Evolutionary conservation across 2,888 invertebrate genomes (phyloP).

Genomic region (Lasiommata megera): DNA sequence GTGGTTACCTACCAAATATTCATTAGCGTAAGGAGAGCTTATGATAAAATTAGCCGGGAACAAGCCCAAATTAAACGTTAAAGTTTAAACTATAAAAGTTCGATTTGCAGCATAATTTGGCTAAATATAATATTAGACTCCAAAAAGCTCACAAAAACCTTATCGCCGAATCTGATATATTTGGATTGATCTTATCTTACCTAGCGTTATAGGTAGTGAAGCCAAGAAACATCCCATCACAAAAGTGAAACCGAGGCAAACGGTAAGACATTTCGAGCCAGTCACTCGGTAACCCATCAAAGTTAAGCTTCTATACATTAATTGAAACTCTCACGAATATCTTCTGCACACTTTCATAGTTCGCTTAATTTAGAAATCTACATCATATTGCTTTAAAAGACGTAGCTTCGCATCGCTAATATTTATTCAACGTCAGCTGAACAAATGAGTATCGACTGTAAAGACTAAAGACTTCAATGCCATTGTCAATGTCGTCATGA

Average conservation of each 20-base stretch:
- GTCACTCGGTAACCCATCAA: constrained; percentile 67
- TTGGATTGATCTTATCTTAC: constrained; percentile 14
- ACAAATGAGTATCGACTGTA: constrained; percentile 16
- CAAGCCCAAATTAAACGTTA: no score
- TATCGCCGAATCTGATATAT: no score
- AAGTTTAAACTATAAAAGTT: no score
- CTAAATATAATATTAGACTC: no score
- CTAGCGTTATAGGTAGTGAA: constrained; percentile 55
- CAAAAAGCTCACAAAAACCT: no score
- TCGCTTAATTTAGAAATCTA: background rate
- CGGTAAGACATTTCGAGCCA: constrained; percentile 63
- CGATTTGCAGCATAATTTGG: no score
- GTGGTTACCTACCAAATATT: no score
- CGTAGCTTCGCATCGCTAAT: background rate
- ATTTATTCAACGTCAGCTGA: background rate
- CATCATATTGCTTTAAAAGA: background rate
- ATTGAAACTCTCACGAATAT: background rate
- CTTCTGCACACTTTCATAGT: background rate
- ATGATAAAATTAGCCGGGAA: no score
- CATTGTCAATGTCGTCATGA: background rate
- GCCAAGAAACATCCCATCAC: constrained; percentile 73
- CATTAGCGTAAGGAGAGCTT: no score
- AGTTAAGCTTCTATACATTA: constrained; percentile 55
- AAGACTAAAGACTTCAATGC: constrained; percentile 3
- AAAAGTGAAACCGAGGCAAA: constrained; percentile 67